Evolutionary conservation across 2,888 invertebrate species (phyloP), one percentile per base, ranked within the genome.

Genomic region (Oscheius sp.): DNA sequence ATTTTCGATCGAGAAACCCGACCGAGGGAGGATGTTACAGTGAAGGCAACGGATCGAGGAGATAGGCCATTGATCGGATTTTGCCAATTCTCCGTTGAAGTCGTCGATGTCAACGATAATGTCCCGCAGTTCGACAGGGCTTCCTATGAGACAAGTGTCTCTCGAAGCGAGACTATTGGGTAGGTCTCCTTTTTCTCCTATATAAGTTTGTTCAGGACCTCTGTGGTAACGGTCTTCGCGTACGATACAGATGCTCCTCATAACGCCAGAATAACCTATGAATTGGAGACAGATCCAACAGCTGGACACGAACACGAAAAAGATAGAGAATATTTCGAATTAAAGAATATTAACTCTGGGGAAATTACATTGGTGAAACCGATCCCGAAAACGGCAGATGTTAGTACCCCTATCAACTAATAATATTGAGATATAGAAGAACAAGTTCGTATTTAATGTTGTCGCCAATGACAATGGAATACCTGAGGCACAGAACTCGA

Each of bases 91-190:
- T 95, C 94, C 89, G 95, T 95, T 51, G 95, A 95, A 89, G 94
- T 97, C 87, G 94, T 94, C 83, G 97, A 98, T 90, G 95, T 95
- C 90, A 98, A 98, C 91, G 98, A 98, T 91, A 97, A 98, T 90
- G 94, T 95, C 74, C 97, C 97, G 76, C 94, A 94, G 89, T 97
- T 98, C 90, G 70, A 82, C 84, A 67, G 85, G 74, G 72, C 86
- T 2, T 75, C 75, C 26, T 87, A 88, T 20, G 81, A 84, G 54
- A 82, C 87, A 2, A 76, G 81, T 30, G 82, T 87, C 6, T 76
- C 74, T 6, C 33, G 81, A 20, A 66, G 67, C 9, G 77, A 76
- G 67, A 59, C 77, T 6, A 65, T 78, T 32, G 81, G 78, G 73
- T 70, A 20, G 8, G 59, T 54, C 38, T 20, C 8, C 12, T 8